phyloP scores from a whole-genome alignment of 1,140 invertebrate genomes.

The Condylostylus longicornis region DNA sequence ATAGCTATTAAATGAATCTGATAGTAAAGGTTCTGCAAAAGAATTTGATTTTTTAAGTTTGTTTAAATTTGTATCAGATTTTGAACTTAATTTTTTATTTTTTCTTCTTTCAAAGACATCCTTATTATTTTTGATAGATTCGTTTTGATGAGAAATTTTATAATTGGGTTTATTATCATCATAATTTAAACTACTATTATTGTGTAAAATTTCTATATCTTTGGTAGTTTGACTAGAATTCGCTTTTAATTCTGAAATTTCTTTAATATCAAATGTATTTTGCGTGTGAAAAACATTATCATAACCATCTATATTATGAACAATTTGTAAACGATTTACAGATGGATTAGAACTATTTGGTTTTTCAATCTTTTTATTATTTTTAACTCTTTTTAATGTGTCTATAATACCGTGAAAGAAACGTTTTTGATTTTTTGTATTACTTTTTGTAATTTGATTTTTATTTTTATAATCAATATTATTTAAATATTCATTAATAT shows the following conservation, averaged over 20 bases:
- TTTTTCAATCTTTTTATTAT: background rate
- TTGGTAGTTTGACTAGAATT: too few relatives aligned
- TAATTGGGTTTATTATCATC: too few relatives aligned
- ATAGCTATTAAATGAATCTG: too few relatives aligned
- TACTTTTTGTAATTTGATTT: background rate
- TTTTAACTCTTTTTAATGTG: constrained; percentile 20
- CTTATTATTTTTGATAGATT: too few relatives aligned
- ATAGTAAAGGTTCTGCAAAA: too few relatives aligned
- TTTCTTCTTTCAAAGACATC: too few relatives aligned
- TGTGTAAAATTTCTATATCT: too few relatives aligned
- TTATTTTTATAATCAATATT: constrained; percentile 17
- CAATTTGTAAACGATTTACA: constrained; percentile 15
- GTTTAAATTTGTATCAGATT: too few relatives aligned
- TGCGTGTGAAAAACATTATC: constrained; percentile 21
- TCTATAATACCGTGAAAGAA: constrained; percentile 15
- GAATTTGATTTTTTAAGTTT: too few relatives aligned
- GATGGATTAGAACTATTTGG: background rate
- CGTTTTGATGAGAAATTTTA: too few relatives aligned
- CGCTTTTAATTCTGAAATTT: constrained; percentile 25
- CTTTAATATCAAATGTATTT: constrained; percentile 24
- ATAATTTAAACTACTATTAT: too few relatives aligned
- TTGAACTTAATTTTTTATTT: too few relatives aligned
- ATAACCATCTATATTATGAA: constrained; percentile 23
- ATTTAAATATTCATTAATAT: constrained; percentile 17
- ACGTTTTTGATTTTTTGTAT: background rate